Base-by-base conservation (phyloP, 2,888 invertebrate genomes). In the Drosophila kanekoi region DNA sequence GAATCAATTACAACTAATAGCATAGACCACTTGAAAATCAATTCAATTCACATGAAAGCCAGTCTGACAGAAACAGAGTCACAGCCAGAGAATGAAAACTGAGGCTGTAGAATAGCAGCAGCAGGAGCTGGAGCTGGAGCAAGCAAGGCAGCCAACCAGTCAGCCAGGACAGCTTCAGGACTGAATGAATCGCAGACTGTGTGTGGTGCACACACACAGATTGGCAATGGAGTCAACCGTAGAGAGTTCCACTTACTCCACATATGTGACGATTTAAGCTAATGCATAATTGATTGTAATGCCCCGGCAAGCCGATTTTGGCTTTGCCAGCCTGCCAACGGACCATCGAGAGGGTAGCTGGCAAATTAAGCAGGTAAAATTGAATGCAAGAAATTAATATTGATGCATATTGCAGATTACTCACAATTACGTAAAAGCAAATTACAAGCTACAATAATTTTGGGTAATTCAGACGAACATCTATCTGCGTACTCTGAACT, bases 1-100 rank as follows among this genome's bases (percentile, higher is more conserved):
- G 85, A 85, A 82, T 85, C 81, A 82, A 82, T 82, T 82, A 85
- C 82, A 79, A 73, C 85, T 82, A 84, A 85, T 79, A 84, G 81
- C 82, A 82, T 84, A 81, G 74, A 77, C 85, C 82, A 82, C 79
- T 82, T 81, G 77, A 72, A 81, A 82, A 82, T 82, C 82, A 82
- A 82, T 82, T 84, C 85, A 78, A 81, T 81, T 84, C 81, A 81
- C 72, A 76, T 84, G 76, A 81, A 81, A 72, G 65, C 60, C 77
- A 66, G 67, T 58, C 76, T 72, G 82, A 61, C 79, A 76, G 68
- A 63, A 63, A 60, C 75, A 75, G 77, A 66, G 48, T 37, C 56
- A 18, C 28, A 62, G n/a, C 10, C 16, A 23, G 32, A 14, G 13
- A 20, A 49, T 16, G 16, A 64, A 28, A 57, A 43, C 44, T 51